phyloP scores from a whole-genome alignment of 2,888 invertebrate genomes.

The Neoscelio sp. region DNA sequence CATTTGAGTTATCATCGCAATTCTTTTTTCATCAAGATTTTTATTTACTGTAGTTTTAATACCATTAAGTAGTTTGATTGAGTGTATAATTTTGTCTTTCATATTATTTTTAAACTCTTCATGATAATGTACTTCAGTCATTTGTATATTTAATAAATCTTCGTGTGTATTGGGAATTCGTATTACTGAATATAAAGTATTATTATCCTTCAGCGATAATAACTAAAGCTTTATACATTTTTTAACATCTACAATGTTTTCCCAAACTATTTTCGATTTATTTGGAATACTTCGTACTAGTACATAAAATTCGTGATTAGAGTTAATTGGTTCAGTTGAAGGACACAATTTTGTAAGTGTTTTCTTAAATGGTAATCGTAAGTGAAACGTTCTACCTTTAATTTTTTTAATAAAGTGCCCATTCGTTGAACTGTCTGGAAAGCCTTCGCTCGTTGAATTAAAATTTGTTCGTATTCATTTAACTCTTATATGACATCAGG shows the following conservation, averaged over 20 bases:
- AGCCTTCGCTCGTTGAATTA: constrained; percentile 75
- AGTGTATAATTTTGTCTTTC: too few relatives aligned
- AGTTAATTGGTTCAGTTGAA: constrained; percentile 70
- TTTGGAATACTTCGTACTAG: constrained; percentile 74
- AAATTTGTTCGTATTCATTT: constrained; percentile 62
- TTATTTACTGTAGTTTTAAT: too few relatives aligned
- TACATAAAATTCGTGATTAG: constrained; percentile 75
- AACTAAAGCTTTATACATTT: constrained; percentile 74
- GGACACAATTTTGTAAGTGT: constrained; percentile 75
- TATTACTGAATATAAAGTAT: constrained; percentile 72
- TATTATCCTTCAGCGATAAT: constrained; percentile 71
- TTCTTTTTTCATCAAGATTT: too few relatives aligned
- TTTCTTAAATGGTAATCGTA: constrained; percentile 76
- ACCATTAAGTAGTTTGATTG: too few relatives aligned
- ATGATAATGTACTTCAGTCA: too few relatives aligned
- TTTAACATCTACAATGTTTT: constrained; percentile 73
- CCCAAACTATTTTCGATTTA: constrained; percentile 72
- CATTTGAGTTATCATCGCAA: constrained; percentile 17
- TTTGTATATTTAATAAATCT: constrained; percentile 43
- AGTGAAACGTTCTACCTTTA: constrained; percentile 74
- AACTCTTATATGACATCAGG: constrained; percentile 67
- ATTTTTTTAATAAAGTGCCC: constrained; percentile 73
- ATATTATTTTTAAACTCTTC: too few relatives aligned
- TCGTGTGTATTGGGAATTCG: constrained; percentile 61
- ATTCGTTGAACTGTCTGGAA: constrained; percentile 75